Percentiles rank a stretch among this genome's conserved stretches.
Conservation (phyloP, 35 echinoderm and acorn worm species). For the Lytechinus variegatus region DNA sequence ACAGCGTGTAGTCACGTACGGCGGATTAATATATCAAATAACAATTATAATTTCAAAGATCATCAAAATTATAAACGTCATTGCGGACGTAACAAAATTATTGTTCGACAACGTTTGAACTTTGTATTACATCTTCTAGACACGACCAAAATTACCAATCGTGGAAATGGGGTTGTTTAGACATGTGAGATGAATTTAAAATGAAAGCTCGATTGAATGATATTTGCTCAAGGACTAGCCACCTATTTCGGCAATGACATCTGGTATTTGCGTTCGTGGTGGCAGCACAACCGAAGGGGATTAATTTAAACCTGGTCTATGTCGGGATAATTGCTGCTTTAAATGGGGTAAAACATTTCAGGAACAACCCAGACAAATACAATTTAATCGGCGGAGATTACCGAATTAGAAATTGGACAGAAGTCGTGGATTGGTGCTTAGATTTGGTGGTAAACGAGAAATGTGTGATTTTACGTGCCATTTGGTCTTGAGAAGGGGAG, state of each 20-base stretch:
- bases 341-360: background rate
- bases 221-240: background rate
- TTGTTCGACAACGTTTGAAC: background rate
- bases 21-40: background rate
- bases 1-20: background rate
- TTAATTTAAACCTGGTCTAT: background rate
- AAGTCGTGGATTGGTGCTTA: background rate
- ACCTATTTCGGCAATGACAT: background rate
- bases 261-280: background rate
- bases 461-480: background rate
- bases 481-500: background rate
- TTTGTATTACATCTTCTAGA: background rate
- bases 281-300: background rate
- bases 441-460: background rate
- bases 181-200: background rate
- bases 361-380: background rate
- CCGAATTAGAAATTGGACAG: background rate
- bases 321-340: background rate
- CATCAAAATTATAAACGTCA: background rate
- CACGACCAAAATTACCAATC: background rate
- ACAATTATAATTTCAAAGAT: background rate
- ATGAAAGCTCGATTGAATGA: background rate
- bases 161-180: background rate
- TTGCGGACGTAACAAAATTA: background rate
- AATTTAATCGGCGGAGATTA: background rate